Percentiles rank a stretch among this genome's conserved stretches.
Conservation (phyloP, 1,140 invertebrate species). For the Camponotus pennsylvanicus region DNA sequence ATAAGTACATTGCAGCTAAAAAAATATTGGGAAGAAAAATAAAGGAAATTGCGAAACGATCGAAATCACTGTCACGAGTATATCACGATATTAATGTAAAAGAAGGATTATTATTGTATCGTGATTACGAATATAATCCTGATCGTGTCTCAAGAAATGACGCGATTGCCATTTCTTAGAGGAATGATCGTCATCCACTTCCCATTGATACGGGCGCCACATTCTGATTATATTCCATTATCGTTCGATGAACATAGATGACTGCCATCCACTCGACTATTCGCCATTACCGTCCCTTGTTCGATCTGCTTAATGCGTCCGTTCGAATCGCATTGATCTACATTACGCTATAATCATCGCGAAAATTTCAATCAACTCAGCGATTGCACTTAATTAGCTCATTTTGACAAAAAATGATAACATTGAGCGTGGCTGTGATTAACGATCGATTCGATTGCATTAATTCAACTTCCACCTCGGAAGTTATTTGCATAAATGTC, state of each 20-base stretch:
- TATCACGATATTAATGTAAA: neutral
- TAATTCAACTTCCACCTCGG: constrained; percentile 22
- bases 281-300: constrained; percentile 45
- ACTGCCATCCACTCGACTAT: constrained; percentile 47
- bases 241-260: constrained; percentile 47
- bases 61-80: neutral
- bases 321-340: constrained; percentile 20
- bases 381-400: constrained; percentile 36
- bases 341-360: constrained; percentile 21
- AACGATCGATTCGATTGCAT: constrained; percentile 45
- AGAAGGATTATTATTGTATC: neutral
- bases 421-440: neutral
- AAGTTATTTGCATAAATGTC: constrained; percentile 45
- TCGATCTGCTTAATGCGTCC: constrained; percentile 8
- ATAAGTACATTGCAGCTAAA: neutral
- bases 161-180: neutral
- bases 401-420: constrained; percentile 49
- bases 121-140: neutral
- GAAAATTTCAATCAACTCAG: neutral
- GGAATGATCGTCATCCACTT: constrained; percentile 15
- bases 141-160: neutral
- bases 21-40: neutral
- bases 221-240: constrained; percentile 57
- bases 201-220: constrained; percentile 1
- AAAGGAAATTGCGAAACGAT: neutral